phyloP scores from a whole-genome alignment of 2,888 invertebrate species.

The Portevinia maculata region DNA sequence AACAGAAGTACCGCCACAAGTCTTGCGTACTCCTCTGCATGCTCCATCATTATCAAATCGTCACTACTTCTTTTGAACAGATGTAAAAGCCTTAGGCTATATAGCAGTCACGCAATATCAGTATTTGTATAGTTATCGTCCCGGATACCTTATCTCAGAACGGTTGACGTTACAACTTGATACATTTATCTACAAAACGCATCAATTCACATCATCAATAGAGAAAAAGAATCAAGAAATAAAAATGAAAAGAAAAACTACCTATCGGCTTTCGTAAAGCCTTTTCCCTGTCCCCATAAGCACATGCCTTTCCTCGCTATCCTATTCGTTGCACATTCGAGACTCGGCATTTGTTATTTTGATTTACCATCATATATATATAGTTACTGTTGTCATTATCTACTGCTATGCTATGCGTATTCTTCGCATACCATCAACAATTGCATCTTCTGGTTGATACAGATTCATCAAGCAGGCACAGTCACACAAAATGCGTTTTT shows the following conservation, averaged over 20 bases:
- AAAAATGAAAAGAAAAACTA: slow-evolving; percentile 8
- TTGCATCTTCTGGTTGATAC: slow-evolving; percentile 30
- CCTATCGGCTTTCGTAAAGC: slow-evolving; percentile 36
- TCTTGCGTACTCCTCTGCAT: not conserved
- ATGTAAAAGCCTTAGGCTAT: slow-evolving; percentile 7
- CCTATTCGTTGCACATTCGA: slow-evolving; percentile 26
- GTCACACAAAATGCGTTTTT: not conserved
- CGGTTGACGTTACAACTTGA: slow-evolving; percentile 12
- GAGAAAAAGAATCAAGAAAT: not conserved
- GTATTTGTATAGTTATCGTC: slow-evolving; percentile 37
- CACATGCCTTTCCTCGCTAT: slow-evolving; percentile 12
- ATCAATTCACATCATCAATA: slow-evolving; percentile 43
- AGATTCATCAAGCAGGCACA: slow-evolving; percentile 29
- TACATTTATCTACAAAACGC: slow-evolving; percentile 36
- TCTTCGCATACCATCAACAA: slow-evolving; percentile 43
- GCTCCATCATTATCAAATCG: slow-evolving; percentile 37
- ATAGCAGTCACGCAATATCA: slow-evolving; percentile 34
- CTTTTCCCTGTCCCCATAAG: slow-evolving; percentile 12
- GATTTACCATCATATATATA: slow-evolving; percentile 46
- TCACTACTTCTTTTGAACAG: slow-evolving; percentile 7
- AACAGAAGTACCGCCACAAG: too few species aligned
- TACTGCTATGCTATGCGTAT: too few species aligned
- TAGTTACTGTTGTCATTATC: slow-evolving; percentile 28
- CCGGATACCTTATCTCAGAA: slow-evolving; percentile 36
- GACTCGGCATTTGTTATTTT: slow-evolving; percentile 45